Base-by-base conservation (phyloP, 2,888 invertebrate species). In the Callinectes sapidus region DNA sequence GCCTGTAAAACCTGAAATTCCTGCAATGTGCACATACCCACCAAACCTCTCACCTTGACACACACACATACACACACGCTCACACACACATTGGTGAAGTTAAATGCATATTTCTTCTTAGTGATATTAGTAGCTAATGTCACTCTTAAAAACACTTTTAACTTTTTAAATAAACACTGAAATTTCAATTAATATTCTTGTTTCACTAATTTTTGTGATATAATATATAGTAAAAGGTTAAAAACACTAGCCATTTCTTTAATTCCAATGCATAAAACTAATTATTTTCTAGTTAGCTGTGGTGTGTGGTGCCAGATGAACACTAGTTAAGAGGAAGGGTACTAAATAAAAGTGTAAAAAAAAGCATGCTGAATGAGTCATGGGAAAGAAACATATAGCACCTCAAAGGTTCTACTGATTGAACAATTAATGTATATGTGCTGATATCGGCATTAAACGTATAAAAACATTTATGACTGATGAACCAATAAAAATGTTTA, bases 81-180 rank as follows among this genome's bases (percentile, higher is more conserved):
- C 66, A 66, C 55, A 66, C 66, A 66, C 66, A 66, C 66, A n/a
- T n/a, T n/a, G n/a, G n/a, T n/a, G n/a, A n/a, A n/a, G n/a, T 42
- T 42, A 42, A 42, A 42, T 6, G 6, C 6, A 42, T 42, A 42
- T 42, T 42, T 3, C 42, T 42, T 42, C 3, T 42, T 42, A 42
- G 3, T 42, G 6, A 3, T 42, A 42, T 42, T 6, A 42, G 42
- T 42, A 42, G 42, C 6, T 2, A 42, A 6, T n/a, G n/a, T n/a
- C n/a, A 48, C 48, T 48, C 48, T 48, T 48, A 8, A 48, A 42
- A 48, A 48, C 48, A 48, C 48, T 48, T 48, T 48, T 8, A 10
- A 0, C 48, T 48, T 10, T 48, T 0, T 48, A 48, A 48, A 8
- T 48, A 0, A 48, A 48, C 3, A 8, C 48, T 48, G 48, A 10